Conservation (phyloP, 2,888 invertebrate genomes). For the Litoditis marina region DNA sequence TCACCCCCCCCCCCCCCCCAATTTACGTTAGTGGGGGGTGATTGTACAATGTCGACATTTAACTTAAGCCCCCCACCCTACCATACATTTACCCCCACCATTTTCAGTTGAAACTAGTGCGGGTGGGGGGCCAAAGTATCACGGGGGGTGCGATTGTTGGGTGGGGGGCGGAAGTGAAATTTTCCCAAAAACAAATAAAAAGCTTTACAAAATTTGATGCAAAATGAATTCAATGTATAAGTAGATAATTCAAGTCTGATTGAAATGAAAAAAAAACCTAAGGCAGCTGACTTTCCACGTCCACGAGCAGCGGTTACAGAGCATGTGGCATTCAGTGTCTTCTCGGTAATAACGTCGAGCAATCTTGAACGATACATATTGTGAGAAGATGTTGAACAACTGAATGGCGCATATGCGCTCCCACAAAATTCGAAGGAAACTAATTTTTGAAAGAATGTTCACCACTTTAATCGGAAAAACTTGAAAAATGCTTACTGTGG, state of each 20-base stretch:
- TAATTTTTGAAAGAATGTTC: no score
- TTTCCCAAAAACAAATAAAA: background rate
- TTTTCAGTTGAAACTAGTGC: no score
- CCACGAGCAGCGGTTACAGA: constrained; percentile 90
- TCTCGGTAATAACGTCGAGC: constrained; percentile 90
- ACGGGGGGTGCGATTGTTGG: no score
- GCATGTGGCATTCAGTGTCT: constrained; percentile 81
- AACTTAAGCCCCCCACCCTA: no score
- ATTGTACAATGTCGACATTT: no score
- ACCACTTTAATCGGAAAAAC: no score
- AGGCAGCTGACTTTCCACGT: constrained; percentile 93
- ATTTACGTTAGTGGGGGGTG: no score
- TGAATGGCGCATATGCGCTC: background rate
- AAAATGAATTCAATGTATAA: background rate
- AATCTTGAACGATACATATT: constrained; percentile 72
- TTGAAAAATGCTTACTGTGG: background rate
- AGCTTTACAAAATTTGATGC: background rate
- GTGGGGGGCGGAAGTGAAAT: no score
- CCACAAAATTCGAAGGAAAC: background rate
- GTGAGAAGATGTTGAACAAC: background rate
- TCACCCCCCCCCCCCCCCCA: no score
- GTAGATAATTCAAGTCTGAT: background rate
- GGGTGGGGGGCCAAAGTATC: no score
- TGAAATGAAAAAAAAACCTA: constrained; percentile 69
- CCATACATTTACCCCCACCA: no score